Evolutionary conservation across 2,888 invertebrate genomes (phyloP).

Genomic region (Emmelina monodactyla): DNA sequence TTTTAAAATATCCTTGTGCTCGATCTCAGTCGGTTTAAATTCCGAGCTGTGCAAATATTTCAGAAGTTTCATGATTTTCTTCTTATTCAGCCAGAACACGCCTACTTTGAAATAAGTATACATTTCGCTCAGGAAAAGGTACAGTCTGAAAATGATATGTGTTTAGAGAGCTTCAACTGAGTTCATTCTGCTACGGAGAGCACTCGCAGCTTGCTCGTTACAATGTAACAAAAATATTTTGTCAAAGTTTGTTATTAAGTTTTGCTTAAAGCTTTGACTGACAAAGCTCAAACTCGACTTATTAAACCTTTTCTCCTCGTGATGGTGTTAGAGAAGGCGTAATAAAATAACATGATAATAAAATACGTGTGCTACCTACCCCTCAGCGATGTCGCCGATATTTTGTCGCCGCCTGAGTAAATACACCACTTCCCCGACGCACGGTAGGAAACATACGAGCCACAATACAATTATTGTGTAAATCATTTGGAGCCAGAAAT

Average conservation of each 20-base stretch:
- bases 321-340: background rate
- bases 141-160: too few species aligned
- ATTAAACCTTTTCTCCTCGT: too few species aligned
- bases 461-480: slow-evolving; percentile 43
- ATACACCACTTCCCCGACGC: slow-evolving; percentile 71
- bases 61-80: slow-evolving; percentile 41
- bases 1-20: slow-evolving; percentile 40
- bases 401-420: slow-evolving; percentile 70
- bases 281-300: too few species aligned
- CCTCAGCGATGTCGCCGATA: slow-evolving; percentile 68
- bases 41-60: slow-evolving; percentile 43
- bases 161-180: too few species aligned
- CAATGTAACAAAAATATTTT: too few species aligned
- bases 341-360: background rate
- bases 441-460: slow-evolving; percentile 57
- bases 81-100: slow-evolving; percentile 51
- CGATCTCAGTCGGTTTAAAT: slow-evolving; percentile 43
- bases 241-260: too few species aligned
- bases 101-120: slow-evolving; percentile 56
- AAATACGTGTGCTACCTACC: slow-evolving; percentile 26
- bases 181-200: too few species aligned
- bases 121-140: slow-evolving; percentile 59
- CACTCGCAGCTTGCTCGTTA: too few species aligned
- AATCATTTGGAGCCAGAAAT: slow-evolving; percentile 41
- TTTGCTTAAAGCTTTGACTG: too few species aligned